Evolutionary conservation across 2,888 invertebrate genomes (phyloP), one percentile per base, ranked within the genome.

Genomic region (Plagiodera versicolora): DNA sequence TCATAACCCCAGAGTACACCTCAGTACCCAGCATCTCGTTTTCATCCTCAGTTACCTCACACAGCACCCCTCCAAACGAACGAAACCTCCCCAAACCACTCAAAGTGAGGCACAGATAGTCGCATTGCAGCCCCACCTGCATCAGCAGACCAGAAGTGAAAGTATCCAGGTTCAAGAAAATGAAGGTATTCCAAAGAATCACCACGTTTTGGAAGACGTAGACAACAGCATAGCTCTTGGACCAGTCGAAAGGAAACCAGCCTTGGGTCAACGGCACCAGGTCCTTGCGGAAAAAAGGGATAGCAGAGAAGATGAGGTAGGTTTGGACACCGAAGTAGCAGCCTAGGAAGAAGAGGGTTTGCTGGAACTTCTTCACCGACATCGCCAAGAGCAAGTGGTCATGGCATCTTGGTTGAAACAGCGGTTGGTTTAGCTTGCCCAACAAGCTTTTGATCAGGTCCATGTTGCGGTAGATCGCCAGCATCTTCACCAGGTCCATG

Each of bases 81-180:
- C 35, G 24, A 50, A 58, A 65, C 6, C 50, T 11, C 3, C 46
- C 20, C 9, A 65, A 53, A 32, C 49, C 54, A 16, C 59, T 56
- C 20, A 65, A 63, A 11, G 58, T 63, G 0, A 35, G 9, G 39
- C 58, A 48, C 20, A 65, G 39, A 20, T 51, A 56, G 20, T 65
- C 65, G 30, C 65, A 65, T 35, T 65, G 65, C 18, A 65, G 45
- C 4, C 63, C 63, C 28, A 65, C 56, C 17, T 61, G 58, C 54
- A 63, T 61, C 16, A 63, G 10, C 8, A 65, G 20, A 44, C 50
- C 55, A 28, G 52, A 39, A 10, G 54, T 54, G 57, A 63, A 65
- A 4, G 56, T 51, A 46, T 56, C 59, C 20, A 63, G 4, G 44
- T 64, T 64, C 30, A 60, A 28, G 19, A 58, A 58, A 3, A 59